Percentiles rank a stretch among this genome's conserved stretches.
Conservation (phyloP, 2,113 vertebrate genomes). For the Cynopterus brachyotis region DNA sequence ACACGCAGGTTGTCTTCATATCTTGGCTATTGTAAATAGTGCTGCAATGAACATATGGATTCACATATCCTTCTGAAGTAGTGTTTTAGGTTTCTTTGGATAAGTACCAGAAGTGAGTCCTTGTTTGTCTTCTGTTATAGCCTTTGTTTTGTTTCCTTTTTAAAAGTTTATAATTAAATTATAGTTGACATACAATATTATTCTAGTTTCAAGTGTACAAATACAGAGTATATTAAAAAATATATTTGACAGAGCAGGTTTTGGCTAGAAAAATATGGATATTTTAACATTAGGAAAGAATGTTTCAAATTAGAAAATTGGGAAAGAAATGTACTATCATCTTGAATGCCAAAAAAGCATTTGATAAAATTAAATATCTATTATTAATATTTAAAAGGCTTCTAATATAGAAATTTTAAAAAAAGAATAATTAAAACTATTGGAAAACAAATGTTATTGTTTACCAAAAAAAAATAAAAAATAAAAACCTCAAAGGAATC, state of each 20-base stretch:
- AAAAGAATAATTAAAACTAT: background rate
- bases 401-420: background rate
- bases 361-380: constrained; percentile 28
- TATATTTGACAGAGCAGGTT: background rate
- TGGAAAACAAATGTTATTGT: background rate
- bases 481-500: background rate
- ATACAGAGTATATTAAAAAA: background rate
- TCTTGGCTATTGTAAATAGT: too few species aligned
- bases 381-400: background rate
- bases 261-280: background rate
- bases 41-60: too few species aligned
- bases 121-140: too few species aligned
- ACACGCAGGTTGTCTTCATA: too few species aligned
- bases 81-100: too few species aligned
- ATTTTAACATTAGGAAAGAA: background rate
- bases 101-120: too few species aligned
- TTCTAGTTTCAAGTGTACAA: background rate
- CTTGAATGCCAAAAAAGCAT: background rate
- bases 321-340: background rate
- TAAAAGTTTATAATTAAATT: too few species aligned
- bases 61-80: too few species aligned
- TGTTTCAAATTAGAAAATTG: constrained; percentile 32
- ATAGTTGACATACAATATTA: too few species aligned
- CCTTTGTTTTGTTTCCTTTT: too few species aligned
- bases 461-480: background rate